Base-by-base conservation (phyloP, 2,113 vertebrate genomes). In the Rhabdornis inornatus region DNA sequence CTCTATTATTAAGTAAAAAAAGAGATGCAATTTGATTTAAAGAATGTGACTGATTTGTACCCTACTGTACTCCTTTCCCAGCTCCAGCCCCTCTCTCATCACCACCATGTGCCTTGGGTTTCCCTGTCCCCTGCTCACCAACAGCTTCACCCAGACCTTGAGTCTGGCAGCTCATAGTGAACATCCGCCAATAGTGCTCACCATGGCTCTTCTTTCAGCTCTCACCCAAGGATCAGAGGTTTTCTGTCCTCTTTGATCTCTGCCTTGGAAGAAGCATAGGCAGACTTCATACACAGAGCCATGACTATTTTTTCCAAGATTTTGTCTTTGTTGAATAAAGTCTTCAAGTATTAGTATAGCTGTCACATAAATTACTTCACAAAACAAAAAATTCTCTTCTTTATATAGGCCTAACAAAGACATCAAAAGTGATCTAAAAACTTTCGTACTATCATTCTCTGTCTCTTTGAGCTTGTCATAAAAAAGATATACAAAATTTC, bases 91-190 rank as follows among this genome's bases (percentile, higher is more conserved):
- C 21, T 13, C 9, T 16, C 14, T 76, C 12, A 63, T 3, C 17
- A 50, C 4, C 11, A 28, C 42, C 35, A 3, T 0, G 1, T 28
- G 7, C 7, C 18, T 35, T 10, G 6, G 9, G 28, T 15, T 61
- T 7, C 19, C 27, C 50, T 61, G 21, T 17, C 33, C 18, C 15
- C 19, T 23, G 13, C 11, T 86, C 2, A 49, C 35, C 40, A 45
- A 15, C 18, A 55, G 10, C 17, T 71, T 50, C 80, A 59, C 9
- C 17, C 15, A 13, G 44, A 50, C 42, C 22, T 68, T 33, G 19
- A 44, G 1, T 18, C 21, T 33, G 33, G 56, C 33, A 25, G 15
- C 3, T 74, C 65, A 47, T 1, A 44, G 35, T 9, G 30, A 76
- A 12, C 21, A 40, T 23, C 49, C 24, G 9, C 21, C 63, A 89